A percentile compares a stretch with the other conserved stretches of the same genome.
Conservation (phyloP, 2,797 vertebrate species). For the Sparus aurata region DNA sequence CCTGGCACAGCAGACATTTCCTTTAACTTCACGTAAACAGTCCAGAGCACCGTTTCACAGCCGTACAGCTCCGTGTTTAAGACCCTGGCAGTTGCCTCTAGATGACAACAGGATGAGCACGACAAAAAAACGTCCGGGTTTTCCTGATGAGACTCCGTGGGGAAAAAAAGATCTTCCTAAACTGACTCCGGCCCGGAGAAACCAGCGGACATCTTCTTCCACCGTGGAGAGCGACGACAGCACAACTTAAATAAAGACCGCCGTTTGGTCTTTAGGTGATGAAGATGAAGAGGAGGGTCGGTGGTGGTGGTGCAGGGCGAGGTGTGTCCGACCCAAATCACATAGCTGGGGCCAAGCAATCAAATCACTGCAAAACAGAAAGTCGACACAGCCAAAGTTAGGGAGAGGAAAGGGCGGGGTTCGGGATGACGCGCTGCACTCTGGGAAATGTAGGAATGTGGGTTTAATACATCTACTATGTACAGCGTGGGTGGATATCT, state of each 20-base stretch:
- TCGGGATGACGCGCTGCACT: background rate
- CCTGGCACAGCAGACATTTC: slow-evolving; percentile 65
- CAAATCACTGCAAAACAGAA: slow-evolving; percentile 78
- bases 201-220: slow-evolving; percentile 57
- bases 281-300: slow-evolving; percentile 8
- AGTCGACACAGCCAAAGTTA: slow-evolving; percentile 36
- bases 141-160: slow-evolving; percentile 30
- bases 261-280: background rate
- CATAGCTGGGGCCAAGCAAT: slow-evolving; percentile 32
- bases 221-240: background rate
- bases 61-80: slow-evolving; percentile 18
- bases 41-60: slow-evolving; percentile 9
- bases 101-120: background rate
- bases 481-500: background rate
- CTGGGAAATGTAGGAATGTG: slow-evolving; percentile 75
- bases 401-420: slow-evolving; percentile 62
- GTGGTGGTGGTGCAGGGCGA: slow-evolving; percentile 26
- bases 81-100: background rate
- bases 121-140: slow-evolving; percentile 5
- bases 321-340: slow-evolving; percentile 40
- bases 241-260: background rate
- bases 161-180: slow-evolving; percentile 47
- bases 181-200: slow-evolving; percentile 30
- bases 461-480: background rate
- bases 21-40: slow-evolving; percentile 7